These are phyloP conservation scores for Eilema caniola DNA, from an alignment of 2,888 invertebrate species.

Conservation along the genomic window DNA sequence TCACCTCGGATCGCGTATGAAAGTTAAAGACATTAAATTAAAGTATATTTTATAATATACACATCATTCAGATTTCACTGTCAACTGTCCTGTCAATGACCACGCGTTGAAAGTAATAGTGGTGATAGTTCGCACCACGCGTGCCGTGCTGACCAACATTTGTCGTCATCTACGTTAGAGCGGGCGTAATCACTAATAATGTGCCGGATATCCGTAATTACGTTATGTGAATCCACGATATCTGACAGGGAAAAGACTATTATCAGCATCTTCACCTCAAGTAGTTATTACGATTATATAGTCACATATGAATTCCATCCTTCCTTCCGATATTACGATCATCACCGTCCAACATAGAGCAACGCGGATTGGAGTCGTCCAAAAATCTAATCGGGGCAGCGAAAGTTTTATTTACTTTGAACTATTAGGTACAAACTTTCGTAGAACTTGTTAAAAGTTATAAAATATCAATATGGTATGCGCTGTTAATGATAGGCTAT, in stretches of 20 bases:
- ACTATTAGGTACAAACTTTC: not conserved
- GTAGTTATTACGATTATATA: too few relatives aligned
- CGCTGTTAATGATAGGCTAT: not conserved
- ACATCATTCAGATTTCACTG: constrained; percentile 1
- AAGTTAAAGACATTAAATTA: not conserved
- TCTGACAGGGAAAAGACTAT: too few relatives aligned
- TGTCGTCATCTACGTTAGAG: not conserved
- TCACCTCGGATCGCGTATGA: not conserved
- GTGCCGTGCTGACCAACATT: not conserved
- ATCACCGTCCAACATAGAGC: too few relatives aligned
- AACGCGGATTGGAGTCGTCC: too few relatives aligned
- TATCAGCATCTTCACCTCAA: too few relatives aligned
- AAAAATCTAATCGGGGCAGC: not conserved
- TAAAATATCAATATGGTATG: not conserved
- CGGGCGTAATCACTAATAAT: not conserved
- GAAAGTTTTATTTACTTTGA: not conserved
- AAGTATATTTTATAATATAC: not conserved
- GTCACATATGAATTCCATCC: not conserved
- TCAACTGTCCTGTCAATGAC: constrained; percentile 9
- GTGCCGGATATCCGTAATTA: too few relatives aligned
- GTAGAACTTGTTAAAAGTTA: not conserved
- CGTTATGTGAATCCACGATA: too few relatives aligned
- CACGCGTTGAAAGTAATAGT: not conserved
- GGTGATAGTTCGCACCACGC: not conserved
- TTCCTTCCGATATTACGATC: not conserved